These are phyloP conservation scores for Illadopsis cleaveri DNA, from an alignment of 2,113 vertebrate genomes.

Conservation along the genomic window DNA sequence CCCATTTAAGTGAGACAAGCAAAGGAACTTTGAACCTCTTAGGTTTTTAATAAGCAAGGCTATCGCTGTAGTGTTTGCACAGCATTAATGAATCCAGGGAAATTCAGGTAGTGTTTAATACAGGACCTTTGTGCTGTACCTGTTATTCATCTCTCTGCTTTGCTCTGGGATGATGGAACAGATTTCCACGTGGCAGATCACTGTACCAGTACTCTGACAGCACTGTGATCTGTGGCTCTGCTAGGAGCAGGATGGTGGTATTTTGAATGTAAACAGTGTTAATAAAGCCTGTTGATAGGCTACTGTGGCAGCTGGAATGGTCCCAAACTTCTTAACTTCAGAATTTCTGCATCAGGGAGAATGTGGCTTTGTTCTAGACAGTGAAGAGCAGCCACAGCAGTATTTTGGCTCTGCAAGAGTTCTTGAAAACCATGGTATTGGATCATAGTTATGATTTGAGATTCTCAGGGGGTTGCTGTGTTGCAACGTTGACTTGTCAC, in stretches of 20 bases:
- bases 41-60: constrained; percentile 2
- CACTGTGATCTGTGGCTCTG: not conserved
- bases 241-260: not conserved
- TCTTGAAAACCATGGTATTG: not conserved
- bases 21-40: constrained; percentile 28
- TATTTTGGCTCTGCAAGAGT: not conserved
- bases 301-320: not conserved
- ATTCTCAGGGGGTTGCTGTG: not conserved
- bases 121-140: not conserved
- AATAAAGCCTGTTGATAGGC: not conserved
- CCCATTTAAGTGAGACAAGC: not conserved
- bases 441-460: not conserved
- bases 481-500: not conserved
- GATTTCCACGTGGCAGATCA: not conserved
- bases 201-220: not conserved
- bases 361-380: not conserved
- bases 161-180: not conserved
- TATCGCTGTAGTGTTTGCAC: not conserved
- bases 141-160: not conserved
- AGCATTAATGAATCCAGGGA: not conserved
- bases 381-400: not conserved
- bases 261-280: not conserved
- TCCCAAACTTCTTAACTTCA: not conserved
- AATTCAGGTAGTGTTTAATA: not conserved
- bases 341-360: not conserved